Conservation (phyloP, 2,888 invertebrate genomes). For the Tetrapedia diversipes region DNA sequence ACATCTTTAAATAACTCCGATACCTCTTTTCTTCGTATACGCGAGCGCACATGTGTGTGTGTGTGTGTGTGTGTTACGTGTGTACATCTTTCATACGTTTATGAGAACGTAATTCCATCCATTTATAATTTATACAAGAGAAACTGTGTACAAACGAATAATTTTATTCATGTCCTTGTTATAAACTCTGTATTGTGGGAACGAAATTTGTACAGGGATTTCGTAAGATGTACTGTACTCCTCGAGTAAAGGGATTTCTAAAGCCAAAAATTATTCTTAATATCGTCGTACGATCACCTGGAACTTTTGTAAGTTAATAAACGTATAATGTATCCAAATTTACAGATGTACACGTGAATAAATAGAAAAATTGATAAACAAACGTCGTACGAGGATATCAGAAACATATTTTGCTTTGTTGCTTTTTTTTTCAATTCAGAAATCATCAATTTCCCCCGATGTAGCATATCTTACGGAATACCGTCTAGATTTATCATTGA, state of each 20-base stretch:
- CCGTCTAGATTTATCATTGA: constrained; percentile 17
- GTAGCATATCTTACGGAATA: constrained; percentile 26
- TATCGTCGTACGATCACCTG: constrained; percentile 15
- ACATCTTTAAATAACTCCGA: constrained; percentile 46
- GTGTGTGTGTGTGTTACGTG: not conserved
- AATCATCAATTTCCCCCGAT: not conserved
- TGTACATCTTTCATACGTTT: constrained; percentile 36
- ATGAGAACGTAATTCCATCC: constrained; percentile 49
- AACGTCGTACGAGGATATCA: not conserved
- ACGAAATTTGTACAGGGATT: constrained; percentile 54
- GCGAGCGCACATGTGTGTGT: not conserved
- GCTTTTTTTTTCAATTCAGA: not conserved
- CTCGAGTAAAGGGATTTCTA: constrained; percentile 28
- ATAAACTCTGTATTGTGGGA: constrained; percentile 58
- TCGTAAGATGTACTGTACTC: constrained; percentile 45
- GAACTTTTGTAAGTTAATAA: not conserved
- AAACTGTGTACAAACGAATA: constrained; percentile 59
- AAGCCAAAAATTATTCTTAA: constrained; percentile 39
- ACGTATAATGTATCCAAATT: not conserved
- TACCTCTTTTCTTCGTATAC: constrained; percentile 7
- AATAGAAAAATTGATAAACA: constrained; percentile 2
- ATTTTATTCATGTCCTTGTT: constrained; percentile 58
- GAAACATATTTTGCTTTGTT: too few species aligned
- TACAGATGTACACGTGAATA: constrained; percentile 2
- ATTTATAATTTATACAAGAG: constrained; percentile 57